Conservation (phyloP, 1,140 invertebrate genomes). For the Ips typographus region DNA sequence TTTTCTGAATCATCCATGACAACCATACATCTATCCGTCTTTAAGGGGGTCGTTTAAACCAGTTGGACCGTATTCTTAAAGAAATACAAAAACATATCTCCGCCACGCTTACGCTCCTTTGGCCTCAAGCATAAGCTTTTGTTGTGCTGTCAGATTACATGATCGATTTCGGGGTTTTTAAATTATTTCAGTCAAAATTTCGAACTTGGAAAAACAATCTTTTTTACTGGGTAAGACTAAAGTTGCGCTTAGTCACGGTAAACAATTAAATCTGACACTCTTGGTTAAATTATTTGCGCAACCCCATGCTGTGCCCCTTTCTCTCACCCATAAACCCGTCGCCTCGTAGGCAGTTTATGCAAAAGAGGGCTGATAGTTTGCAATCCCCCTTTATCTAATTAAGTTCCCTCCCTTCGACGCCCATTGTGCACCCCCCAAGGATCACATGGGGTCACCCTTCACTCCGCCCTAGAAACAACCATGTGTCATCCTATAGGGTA, state of each 20-base stretch:
- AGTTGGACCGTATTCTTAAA: background rate
- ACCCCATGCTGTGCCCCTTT: conserved; percentile 13
- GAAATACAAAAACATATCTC: background rate
- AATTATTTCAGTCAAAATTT: background rate
- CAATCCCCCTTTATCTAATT: conserved; percentile 35
- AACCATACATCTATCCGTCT: no score
- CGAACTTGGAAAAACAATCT: background rate
- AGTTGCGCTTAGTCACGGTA: background rate
- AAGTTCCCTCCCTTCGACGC: conserved; percentile 36
- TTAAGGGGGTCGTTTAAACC: no score
- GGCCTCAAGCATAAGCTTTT: background rate
- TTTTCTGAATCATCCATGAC: no score
- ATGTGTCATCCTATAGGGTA: conserved; percentile 38
- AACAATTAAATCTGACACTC: conserved; percentile 8
- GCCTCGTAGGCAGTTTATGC: conserved; percentile 24
- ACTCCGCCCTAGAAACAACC: conserved; percentile 34
- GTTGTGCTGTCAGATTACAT: background rate
- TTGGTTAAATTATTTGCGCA: conserved; percentile 10
- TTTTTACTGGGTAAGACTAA: background rate
- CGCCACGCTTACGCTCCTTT: background rate
- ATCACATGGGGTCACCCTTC: conserved; percentile 19
- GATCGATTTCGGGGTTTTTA: background rate
- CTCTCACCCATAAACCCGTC: conserved; percentile 3
- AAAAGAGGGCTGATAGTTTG: conserved; percentile 30
- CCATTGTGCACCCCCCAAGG: conserved; percentile 30